These are phyloP conservation scores for Unio delphinus DNA, from an alignment of 2,888 invertebrate species.

Conservation along the genomic window DNA sequence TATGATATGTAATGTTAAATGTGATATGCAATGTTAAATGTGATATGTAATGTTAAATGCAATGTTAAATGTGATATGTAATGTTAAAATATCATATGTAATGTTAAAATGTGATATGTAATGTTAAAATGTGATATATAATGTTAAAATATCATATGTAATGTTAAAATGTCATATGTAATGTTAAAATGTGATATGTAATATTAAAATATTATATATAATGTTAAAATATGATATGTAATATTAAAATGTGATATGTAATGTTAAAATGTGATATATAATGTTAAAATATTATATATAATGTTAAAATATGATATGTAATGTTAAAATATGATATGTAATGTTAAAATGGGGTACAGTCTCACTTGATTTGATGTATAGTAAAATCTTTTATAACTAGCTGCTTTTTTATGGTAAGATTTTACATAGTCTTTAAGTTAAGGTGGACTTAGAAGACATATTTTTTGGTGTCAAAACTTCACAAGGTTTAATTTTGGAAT, in stretches of 20 bases:
- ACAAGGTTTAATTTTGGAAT: no score
- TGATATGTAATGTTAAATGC: conserved; percentile 1
- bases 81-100: conserved; percentile 7
- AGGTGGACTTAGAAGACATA: no score
- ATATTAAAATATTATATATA: no score
- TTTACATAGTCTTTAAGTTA: no score
- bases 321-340: no score
- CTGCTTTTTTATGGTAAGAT: no score
- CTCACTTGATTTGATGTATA: no score
- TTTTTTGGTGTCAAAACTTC: no score
- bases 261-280: conserved; percentile 9
- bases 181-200: not conserved
- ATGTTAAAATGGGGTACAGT: no score
- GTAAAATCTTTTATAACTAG: no score
- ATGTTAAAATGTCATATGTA: conserved; percentile 9
- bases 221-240: conserved; percentile 9
- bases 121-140: conserved; percentile 9
- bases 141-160: conserved; percentile 9
- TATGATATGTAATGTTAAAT: not conserved
- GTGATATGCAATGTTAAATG: conserved; percentile 10
- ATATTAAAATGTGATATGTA: conserved; percentile 8
- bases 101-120: conserved; percentile 9
- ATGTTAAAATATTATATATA: conserved; percentile 8
- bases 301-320: not conserved
- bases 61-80: conserved; percentile 16